phyloP scores from a whole-genome alignment of 2,888 invertebrate genomes.

The Lepidocyrtoides sp. region DNA sequence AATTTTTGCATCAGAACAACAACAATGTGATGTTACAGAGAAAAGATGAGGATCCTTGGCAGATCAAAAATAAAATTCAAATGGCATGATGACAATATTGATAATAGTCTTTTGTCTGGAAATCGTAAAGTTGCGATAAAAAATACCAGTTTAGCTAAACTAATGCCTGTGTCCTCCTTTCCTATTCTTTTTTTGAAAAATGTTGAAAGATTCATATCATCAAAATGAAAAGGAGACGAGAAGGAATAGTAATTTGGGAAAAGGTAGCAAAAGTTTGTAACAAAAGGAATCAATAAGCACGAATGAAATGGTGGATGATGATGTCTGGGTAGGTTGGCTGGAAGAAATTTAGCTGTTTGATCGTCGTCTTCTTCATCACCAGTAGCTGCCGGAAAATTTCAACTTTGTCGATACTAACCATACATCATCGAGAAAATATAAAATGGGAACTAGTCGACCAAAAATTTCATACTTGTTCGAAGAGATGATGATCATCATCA shows the following conservation, averaged over 20 bases:
- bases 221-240: conserved; percentile 36
- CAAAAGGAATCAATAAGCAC: conserved; percentile 1
- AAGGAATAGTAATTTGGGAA: not conserved
- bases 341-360: conserved; percentile 31
- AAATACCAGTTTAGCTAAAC: not conserved
- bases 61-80: not conserved
- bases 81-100: not conserved
- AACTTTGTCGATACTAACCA: conserved; percentile 38
- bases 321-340: not conserved
- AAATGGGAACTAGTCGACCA: conserved; percentile 43
- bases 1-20: not conserved
- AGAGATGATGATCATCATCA: conserved; percentile 9
- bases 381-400: conserved; percentile 18
- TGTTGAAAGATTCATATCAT: conserved; percentile 47
- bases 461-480: conserved; percentile 43
- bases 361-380: conserved; percentile 18
- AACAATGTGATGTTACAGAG: not conserved
- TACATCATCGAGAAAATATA: conserved; percentile 29
- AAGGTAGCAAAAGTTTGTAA: not conserved
- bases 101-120: conserved; percentile 4
- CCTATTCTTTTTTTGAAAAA: not conserved
- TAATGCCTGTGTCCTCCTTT: not conserved
- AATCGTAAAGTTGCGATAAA: conserved; percentile 33
- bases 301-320: not conserved
- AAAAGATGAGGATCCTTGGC: not conserved